Evolutionary conservation across 2,797 vertebrate species (phyloP).

Genomic region (Coluber constrictor): DNA sequence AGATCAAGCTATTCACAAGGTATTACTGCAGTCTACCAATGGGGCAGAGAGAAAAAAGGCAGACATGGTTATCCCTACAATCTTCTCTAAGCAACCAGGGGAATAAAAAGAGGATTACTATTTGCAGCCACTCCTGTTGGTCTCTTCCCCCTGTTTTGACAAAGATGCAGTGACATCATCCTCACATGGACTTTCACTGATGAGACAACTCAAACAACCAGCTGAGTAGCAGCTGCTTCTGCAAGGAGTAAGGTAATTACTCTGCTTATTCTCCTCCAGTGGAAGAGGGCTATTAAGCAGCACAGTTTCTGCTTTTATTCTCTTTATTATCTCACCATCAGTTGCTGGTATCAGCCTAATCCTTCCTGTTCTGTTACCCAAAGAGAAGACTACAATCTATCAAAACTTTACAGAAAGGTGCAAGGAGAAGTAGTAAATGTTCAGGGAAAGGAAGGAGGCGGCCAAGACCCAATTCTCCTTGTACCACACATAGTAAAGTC

Average conservation of each 20-base stretch:
- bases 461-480: background rate
- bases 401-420: background rate
- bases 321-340: background rate
- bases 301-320: background rate
- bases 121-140: background rate
- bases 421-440: background rate
- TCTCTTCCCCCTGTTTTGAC: background rate
- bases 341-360: background rate
- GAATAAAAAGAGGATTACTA: background rate
- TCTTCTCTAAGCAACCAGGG: background rate
- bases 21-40: background rate
- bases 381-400: background rate
- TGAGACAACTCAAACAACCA: background rate
- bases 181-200: background rate
- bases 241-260: background rate
- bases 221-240: background rate
- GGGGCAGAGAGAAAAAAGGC: background rate
- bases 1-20: background rate
- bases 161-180: background rate
- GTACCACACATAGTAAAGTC: background rate
- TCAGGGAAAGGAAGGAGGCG: background rate
- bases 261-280: background rate
- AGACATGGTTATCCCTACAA: background rate
- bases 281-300: background rate
- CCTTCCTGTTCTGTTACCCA: background rate